Evolutionary conservation across 2,113 vertebrate species (phyloP), one percentile per base, ranked within the genome.

Genomic region (Mobula hypostoma): DNA sequence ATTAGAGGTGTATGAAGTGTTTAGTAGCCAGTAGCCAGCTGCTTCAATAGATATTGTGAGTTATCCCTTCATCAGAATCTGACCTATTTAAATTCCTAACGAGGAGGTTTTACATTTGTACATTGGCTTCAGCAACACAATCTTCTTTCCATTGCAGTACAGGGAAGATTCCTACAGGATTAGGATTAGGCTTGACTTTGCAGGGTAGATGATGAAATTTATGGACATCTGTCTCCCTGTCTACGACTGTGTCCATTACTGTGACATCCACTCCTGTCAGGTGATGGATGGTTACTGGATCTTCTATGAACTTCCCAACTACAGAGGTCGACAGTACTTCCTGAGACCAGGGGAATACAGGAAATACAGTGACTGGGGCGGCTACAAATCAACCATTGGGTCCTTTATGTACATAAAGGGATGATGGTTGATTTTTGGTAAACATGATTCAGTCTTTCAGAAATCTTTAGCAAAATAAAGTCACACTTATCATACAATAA

Each of bases 141-240:
- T 58, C 21, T 9, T 94, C 94, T 94, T 95, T 27, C 17, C 83
- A 94, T 74, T 80, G 94, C 95, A 97, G 97, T 95, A 97, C 95
- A 95, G 95, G 76, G 96, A 96, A 11, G 66, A 19, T 32, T 95
- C 94, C 95, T 97, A 94, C 96, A 96, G 96, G 94, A 96, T 97
- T 96, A 97, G 29, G 95, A 95, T 97, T 95, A 96, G 95, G 95
- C 96, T 97, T 96, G 97, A 97, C 96, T 97, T 96, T 76, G 95
- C 95, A 0, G 97, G 97, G 8, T 96, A 96, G 96, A 97, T 96
- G 95, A 32, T 94, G 27, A 97, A 97, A 95, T 87, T 97, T 94
- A 96, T 95, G 95, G 96, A 97, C 1, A 97, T 97, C 95, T 97
- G 97, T 82, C 95, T 96, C 61, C 96, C 95, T 58, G 94, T 97